Evolutionary conservation across 2,888 invertebrate species (phyloP).

Genomic region (Cryptocephalus moraei): DNA sequence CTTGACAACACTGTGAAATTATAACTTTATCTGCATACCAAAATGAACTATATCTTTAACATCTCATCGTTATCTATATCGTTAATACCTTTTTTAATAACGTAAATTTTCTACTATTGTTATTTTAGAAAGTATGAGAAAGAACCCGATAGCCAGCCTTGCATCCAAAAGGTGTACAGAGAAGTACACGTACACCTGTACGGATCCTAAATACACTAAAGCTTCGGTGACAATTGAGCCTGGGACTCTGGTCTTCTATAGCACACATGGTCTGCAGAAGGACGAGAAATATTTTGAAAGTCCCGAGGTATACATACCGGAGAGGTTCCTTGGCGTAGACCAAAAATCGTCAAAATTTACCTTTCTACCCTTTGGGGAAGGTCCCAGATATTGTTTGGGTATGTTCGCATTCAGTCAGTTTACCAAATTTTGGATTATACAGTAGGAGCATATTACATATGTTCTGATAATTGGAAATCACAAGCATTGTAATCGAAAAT

Average conservation of each 20-base stretch:
- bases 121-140: slow-evolving; percentile 6
- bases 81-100: too few species aligned
- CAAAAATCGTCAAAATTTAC: slow-evolving; percentile 1
- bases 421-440: too few species aligned
- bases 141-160: slow-evolving; percentile 2
- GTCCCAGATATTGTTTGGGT: slow-evolving; percentile 9
- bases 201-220: slow-evolving; percentile 5
- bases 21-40: neutral
- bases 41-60: too few species aligned
- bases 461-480: too few species aligned
- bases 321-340: slow-evolving; percentile 5
- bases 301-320: slow-evolving; percentile 7
- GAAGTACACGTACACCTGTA: slow-evolving; percentile 6
- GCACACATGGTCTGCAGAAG: slow-evolving; percentile 2
- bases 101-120: neutral
- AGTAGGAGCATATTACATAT: too few species aligned
- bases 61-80: too few species aligned
- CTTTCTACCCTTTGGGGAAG: slow-evolving; percentile 8
- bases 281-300: slow-evolving; percentile 9
- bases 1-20: too few species aligned
- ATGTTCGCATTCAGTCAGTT: too few species aligned
- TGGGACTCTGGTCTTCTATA: slow-evolving; percentile 4
- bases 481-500: too few species aligned
- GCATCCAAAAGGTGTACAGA: slow-evolving; percentile 7
- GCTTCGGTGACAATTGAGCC: slow-evolving; percentile 5